phyloP scores from a whole-genome alignment of 1,140 invertebrate genomes.

The Dryas iulia region DNA sequence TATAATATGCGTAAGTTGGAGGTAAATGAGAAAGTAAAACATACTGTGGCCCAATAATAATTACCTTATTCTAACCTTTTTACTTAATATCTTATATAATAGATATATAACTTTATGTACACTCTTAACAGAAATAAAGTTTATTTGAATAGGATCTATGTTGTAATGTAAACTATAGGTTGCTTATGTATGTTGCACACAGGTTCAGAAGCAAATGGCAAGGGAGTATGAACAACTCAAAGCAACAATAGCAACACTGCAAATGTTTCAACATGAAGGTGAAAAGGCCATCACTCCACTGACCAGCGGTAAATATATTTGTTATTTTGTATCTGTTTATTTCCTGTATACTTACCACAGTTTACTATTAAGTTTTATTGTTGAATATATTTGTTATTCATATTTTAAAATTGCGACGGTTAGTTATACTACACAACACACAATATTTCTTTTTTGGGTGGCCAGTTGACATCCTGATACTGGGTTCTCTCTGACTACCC shows the following conservation, averaged over 20 bases:
- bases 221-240: constrained; percentile 96
- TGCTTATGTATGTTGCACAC: constrained; percentile 8
- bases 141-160: too few relatives aligned
- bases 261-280: constrained; percentile 78
- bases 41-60: neutral
- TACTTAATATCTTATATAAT: neutral
- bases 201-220: constrained; percentile 94
- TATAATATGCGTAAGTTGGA: neutral
- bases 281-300: constrained; percentile 71
- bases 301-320: constrained; percentile 46
- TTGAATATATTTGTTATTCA: too few relatives aligned
- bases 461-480: too few relatives aligned
- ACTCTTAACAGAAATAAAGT: neutral
- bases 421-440: too few relatives aligned
- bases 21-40: neutral
- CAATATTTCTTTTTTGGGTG: too few relatives aligned
- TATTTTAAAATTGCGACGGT: too few relatives aligned
- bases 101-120: neutral
- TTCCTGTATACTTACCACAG: neutral
- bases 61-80: neutral
- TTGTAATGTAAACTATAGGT: neutral
- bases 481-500: too few relatives aligned
- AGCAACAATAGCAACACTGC: constrained; percentile 80
- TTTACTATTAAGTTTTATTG: too few relatives aligned
- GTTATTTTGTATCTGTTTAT: neutral